Evolutionary conservation across 2,888 invertebrate genomes (phyloP), one percentile per base, ranked within the genome.

Genomic region (Agrotis ipsilon): DNA sequence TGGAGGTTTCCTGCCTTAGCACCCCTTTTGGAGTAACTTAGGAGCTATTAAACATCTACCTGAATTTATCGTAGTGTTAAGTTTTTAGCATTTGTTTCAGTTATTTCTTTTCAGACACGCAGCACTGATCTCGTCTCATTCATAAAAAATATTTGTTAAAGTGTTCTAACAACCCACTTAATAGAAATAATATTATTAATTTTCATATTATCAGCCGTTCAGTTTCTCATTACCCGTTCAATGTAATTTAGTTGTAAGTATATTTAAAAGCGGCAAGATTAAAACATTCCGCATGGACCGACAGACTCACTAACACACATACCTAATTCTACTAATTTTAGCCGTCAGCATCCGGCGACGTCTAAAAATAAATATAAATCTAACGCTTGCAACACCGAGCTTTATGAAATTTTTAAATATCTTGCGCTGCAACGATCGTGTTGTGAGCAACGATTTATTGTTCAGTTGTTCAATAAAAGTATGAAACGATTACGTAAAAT

Each of bases 311-410:
- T 81, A 86, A 85, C 87, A 86, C 75, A 72, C 63, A 82, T 82
- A 78, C 80, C 75, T 77, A 66, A 68, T 84, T 78, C 27, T 24
- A 57, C 75, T 84, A 82, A 75, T 78, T 72, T 76, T 79, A 85
- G 83, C 67, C 68, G 59, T 52, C 64, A 79, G 86, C 86, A 72
- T 84, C 82, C 81, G 80, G 84, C 82, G 77, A 71, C 68, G 57
- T 61, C 83, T 88, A 83, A 85, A 87, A 85, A 88, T 86, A 86
- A 80, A 64, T 81, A 75, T 81, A 82, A 78, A 78, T 74, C 58
- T 68, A 46, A 68, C 79, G 72, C 71, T 85, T 85, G 80, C 84
- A 85, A 85, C 84, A 84, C 70, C 46, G 43, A 70, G 51, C 57
- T 81, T 76, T 79, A 69, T 68, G 68, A 73, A 69, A 68, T 69